Percentiles rank a stretch among this genome's conserved stretches.
Conservation (phyloP, 2,888 invertebrate species). For the Agrochola litura region DNA sequence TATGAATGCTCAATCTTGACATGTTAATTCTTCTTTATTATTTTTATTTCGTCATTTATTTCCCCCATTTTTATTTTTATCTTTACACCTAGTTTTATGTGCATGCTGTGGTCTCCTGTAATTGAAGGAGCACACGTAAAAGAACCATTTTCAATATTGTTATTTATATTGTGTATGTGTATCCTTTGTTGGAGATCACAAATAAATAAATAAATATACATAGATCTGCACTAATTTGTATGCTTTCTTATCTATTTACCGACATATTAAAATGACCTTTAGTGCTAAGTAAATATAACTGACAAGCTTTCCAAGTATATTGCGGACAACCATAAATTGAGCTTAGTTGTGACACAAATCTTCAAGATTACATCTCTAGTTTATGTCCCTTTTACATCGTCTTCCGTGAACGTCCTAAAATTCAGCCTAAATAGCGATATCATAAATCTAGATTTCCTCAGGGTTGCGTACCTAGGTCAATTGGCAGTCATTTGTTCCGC, state of each 20-base stretch:
- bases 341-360: conserved; percentile 26
- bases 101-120: too few species aligned
- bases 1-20: too few species aligned
- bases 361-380: conserved; percentile 12
- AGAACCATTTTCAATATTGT: too few species aligned
- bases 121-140: too few species aligned
- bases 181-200: too few species aligned
- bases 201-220: too few species aligned
- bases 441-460: conserved; percentile 34
- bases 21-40: too few species aligned
- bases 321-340: conserved; percentile 5
- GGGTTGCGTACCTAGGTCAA: conserved; percentile 23
- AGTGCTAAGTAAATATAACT: background rate
- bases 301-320: background rate
- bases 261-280: too few species aligned
- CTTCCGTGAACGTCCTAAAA: conserved; percentile 19
- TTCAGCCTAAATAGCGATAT: conserved; percentile 11
- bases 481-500: conserved; percentile 33
- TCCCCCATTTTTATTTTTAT: too few species aligned
- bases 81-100: too few species aligned
- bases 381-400: background rate
- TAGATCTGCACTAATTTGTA: background rate
- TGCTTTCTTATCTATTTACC: background rate
- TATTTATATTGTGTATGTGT: too few species aligned
- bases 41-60: too few species aligned